Evolutionary conservation across 2,888 invertebrate genomes (phyloP), one percentile per base, ranked within the genome.

Genomic region (Eristalis pertinax): DNA sequence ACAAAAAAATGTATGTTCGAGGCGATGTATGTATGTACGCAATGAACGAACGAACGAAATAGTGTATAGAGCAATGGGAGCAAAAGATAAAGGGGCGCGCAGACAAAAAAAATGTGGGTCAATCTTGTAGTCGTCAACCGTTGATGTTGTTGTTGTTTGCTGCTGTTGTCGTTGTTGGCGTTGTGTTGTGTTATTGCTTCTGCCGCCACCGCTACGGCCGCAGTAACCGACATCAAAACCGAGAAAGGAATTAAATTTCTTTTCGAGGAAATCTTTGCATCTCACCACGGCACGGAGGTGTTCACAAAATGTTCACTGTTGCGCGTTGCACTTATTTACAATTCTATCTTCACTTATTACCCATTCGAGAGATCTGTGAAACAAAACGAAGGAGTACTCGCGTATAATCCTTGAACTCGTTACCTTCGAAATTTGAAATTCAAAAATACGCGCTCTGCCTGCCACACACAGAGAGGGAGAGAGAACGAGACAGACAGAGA

Each of bases 51-150:
- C 7, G 50, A 78, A 77, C 38, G n/a, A 50, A 64, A 82, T 64
- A 77, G 82, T 69, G 50, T 50, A 50, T 50, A 69, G 58, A 81
- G 63, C 65, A 65, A 63, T 63, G 69, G 29, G 26, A 84, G 62
- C 68, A 19, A 41, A 35, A 86, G 76, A 90, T 62, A 84, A 85
- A 72, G 69, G 72, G 60, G 62, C 32, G 65, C 68, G 19, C 63
- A 77, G 82, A 80, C 82, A 82, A 89, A 89, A 26, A 78, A 89
- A 88, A 91, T 91, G 90, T 91, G 89, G 91, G 91, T 91, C 91
- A 91, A 91, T 91, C 90, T 91, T 90, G 90, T 91, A 90, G 89
- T 91, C 50, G 50, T 50, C 50, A 50, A 50, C 50, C 50, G 50
- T 50, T 38, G 43, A 64, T 50, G 63, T 41, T 19, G 50, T 50